phyloP scores from a whole-genome alignment of 2,888 invertebrate species.

The Harmothoe impar region DNA sequence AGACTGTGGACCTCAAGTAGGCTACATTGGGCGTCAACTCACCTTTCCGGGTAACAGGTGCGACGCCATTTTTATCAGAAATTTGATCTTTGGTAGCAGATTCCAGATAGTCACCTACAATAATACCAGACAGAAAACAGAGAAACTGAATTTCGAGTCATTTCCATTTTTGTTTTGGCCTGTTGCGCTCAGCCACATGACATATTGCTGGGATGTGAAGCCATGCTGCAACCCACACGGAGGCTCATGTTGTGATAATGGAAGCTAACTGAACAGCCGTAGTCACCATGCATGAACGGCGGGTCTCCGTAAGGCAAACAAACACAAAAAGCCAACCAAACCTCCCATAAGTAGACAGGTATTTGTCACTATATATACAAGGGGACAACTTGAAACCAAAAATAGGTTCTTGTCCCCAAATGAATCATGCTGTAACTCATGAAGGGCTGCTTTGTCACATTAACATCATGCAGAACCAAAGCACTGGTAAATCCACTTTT shows the following conservation, averaged over 20 bases:
- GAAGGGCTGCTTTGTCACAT: not conserved
- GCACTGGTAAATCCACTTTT: not conserved
- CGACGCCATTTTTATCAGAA: constrained; percentile 40
- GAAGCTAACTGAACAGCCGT: not conserved
- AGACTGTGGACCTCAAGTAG: not conserved
- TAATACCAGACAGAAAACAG: constrained; percentile 36
- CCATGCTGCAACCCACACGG: not conserved
- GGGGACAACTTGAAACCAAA: not conserved
- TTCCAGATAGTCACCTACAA: constrained; percentile 41
- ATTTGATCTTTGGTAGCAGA: not conserved
- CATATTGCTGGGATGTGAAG: not conserved
- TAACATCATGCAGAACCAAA: constrained; percentile 9
- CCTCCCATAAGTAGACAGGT: not conserved
- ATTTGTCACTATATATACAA: not conserved
- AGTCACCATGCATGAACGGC: not conserved
- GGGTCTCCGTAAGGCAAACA: not conserved
- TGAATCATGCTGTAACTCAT: not conserved
- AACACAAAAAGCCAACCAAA: not conserved
- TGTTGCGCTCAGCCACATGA: not conserved
- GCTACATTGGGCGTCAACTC: constrained; percentile 24
- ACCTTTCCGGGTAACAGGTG: not conserved
- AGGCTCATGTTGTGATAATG: not conserved
- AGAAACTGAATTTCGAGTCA: not conserved
- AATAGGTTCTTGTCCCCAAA: not conserved
- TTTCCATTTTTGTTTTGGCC: not conserved